Percentiles rank a stretch among this genome's conserved stretches.
Conservation (phyloP, 2,797 vertebrate genomes). For the Chromobotia macracanthus region DNA sequence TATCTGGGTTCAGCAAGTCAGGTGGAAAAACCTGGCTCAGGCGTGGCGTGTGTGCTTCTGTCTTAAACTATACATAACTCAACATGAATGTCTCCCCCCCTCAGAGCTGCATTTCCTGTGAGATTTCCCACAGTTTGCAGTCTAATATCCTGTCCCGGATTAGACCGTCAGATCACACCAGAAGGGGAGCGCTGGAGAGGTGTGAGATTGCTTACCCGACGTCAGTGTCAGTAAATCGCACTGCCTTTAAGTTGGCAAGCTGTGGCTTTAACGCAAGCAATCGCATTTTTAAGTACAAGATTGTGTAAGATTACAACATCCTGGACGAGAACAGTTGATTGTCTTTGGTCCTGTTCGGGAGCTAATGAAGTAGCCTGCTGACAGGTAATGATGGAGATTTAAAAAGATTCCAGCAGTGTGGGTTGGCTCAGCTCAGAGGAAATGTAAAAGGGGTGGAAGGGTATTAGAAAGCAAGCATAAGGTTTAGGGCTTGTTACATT, state of each 20-base stretch:
- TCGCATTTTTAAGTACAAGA: not conserved
- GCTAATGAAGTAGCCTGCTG: conserved; percentile 50
- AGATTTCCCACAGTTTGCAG: conserved; percentile 42
- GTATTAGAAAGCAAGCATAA: conserved; percentile 57
- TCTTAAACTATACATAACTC: conserved; percentile 35
- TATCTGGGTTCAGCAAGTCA: conserved; percentile 25
- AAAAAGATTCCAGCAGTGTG: conserved; percentile 54
- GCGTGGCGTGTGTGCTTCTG: conserved; percentile 3
- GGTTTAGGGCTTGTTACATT: conserved; percentile 70
- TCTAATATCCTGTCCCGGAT: conserved; percentile 57
- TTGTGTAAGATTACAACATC: conserved; percentile 2
- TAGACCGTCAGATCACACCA: conserved; percentile 46
- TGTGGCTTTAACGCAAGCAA: not conserved
- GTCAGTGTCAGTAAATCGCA: conserved; percentile 27
- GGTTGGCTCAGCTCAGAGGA: conserved; percentile 43
- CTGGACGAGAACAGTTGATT: conserved; percentile 23
- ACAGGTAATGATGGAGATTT: conserved; percentile 56
- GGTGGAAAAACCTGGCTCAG: conserved; percentile 15
- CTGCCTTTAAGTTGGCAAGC: conserved; percentile 18
- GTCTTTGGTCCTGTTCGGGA: not conserved
- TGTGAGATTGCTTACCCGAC: conserved; percentile 43
- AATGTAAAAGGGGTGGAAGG: conserved; percentile 28
- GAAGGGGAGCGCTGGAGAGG: conserved; percentile 32
- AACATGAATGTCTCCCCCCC: conserved; percentile 23
- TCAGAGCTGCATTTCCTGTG: conserved; percentile 50